phyloP scores from a whole-genome alignment of 2,797 vertebrate genomes.

The Ispidina lecontei region DNA sequence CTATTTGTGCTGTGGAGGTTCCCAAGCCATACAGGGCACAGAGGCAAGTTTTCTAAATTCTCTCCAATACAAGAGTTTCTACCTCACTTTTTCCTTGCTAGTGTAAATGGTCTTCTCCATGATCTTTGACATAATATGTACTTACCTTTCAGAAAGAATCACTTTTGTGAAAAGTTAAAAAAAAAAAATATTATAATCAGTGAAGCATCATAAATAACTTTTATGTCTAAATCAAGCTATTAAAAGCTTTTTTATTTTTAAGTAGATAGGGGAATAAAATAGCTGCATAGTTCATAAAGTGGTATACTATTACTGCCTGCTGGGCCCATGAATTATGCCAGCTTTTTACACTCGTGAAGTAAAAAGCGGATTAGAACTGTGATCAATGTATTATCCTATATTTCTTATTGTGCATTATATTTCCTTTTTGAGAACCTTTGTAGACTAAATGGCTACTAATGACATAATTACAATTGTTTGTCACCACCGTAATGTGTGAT shows the following conservation, averaged over 20 bases:
- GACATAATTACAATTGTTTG: conserved; percentile 95
- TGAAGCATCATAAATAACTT: conserved; percentile 82
- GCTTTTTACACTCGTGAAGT: conserved; percentile 82
- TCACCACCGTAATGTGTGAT: conserved; percentile 90
- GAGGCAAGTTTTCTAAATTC: conserved; percentile 5
- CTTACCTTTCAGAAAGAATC: conserved; percentile 68
- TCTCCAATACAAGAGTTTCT: conserved; percentile 22
- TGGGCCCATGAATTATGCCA: conserved; percentile 82
- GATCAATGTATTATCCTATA: conserved; percentile 85
- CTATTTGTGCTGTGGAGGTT: background rate
- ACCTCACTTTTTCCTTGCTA: background rate
- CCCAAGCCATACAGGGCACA: background rate
- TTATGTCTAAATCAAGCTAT: conserved; percentile 82
- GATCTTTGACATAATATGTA: conserved; percentile 33
- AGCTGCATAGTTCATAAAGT: conserved; percentile 83
- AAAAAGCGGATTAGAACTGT: conserved; percentile 80
- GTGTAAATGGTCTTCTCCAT: conserved; percentile 1
- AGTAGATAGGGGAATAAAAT: conserved; percentile 83
- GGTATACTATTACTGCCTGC: conserved; percentile 83
- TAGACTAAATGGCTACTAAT: conserved; percentile 91
- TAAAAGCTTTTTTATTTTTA: conserved; percentile 86
- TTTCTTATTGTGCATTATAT: conserved; percentile 82
- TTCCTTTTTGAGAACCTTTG: conserved; percentile 85
- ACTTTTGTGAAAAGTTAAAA: conserved; percentile 70
- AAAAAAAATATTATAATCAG: conserved; percentile 77